A percentile compares a stretch with the other conserved stretches of the same genome.
Conservation (phyloP, 2,888 invertebrate genomes). For the Galerucella pusilla region DNA sequence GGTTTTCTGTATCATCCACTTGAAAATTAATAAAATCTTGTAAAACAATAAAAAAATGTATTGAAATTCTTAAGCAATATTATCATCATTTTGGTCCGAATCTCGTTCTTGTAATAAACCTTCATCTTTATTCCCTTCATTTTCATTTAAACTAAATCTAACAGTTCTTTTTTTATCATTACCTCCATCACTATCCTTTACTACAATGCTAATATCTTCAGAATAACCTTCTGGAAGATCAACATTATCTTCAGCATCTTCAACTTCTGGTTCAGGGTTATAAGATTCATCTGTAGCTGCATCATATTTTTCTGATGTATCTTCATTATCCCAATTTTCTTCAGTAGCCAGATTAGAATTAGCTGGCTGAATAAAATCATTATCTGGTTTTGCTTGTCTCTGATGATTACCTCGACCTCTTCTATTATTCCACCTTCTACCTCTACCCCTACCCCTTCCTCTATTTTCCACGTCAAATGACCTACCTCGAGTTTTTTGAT, state of each 20-base stretch:
- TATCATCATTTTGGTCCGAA: neutral
- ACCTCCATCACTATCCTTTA: conserved; percentile 36
- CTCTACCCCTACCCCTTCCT: conserved; percentile 26
- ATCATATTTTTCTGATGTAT: conserved; percentile 6
- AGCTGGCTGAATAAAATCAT: conserved; percentile 2
- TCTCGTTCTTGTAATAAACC: neutral
- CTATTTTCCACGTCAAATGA: conserved; percentile 15
- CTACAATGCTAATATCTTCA: conserved; percentile 37
- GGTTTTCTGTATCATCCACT: too few species aligned
- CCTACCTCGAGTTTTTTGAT: neutral
- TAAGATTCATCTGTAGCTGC: conserved; percentile 4
- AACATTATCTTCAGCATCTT: conserved; percentile 17
- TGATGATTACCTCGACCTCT: conserved; percentile 15
- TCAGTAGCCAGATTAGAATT: conserved; percentile 13
- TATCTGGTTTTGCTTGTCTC: conserved; percentile 12
- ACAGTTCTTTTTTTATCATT: conserved; percentile 38
- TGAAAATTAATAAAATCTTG: too few species aligned
- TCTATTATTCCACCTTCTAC: conserved; percentile 22
- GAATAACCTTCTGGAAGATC: conserved; percentile 21
- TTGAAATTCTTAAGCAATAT: neutral
- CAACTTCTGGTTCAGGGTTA: conserved; percentile 9
- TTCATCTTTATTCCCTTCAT: conserved; percentile 8
- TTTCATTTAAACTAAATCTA: conserved; percentile 32
- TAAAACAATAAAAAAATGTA: neutral
- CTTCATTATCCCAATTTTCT: conserved; percentile 38